phyloP scores from a whole-genome alignment of 2,888 invertebrate genomes.

The Liodrosophila aerea region DNA sequence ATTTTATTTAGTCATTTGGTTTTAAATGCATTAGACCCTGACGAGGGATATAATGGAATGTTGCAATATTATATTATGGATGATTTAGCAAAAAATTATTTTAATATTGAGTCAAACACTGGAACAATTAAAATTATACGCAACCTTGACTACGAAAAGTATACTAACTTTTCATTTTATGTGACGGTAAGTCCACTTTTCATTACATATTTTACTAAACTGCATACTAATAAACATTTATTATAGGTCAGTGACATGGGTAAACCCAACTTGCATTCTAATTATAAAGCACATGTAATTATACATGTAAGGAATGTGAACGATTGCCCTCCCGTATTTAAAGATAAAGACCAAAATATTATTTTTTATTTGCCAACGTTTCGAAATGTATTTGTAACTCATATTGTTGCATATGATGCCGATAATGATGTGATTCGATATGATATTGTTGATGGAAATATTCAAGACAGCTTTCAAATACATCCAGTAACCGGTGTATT shows the following conservation, averaged over 20 bases:
- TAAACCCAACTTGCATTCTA: constrained; percentile 90
- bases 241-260: constrained; percentile 90
- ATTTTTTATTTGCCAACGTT: constrained; percentile 92
- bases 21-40: constrained; percentile 91
- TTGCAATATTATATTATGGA: constrained; percentile 93
- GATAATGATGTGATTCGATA: constrained; percentile 88
- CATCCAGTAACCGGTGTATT: constrained; percentile 87
- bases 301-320: constrained; percentile 92
- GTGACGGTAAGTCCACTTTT: constrained; percentile 85
- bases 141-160: constrained; percentile 91
- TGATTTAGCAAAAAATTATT: constrained; percentile 89
- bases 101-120: constrained; percentile 93
- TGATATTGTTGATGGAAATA: constrained; percentile 92
- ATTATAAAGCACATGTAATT: constrained; percentile 89
- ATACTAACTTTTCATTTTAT: constrained; percentile 88
- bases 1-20: constrained; percentile 91
- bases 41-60: constrained; percentile 92
- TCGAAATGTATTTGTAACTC: constrained; percentile 88
- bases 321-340: constrained; percentile 94
- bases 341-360: constrained; percentile 87
- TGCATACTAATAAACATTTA: no score
- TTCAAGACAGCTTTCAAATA: constrained; percentile 88
- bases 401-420: constrained; percentile 89
- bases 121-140: constrained; percentile 92
- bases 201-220: no score